These are phyloP conservation scores for Macrobrachium rosenbergii DNA, from an alignment of 1,140 invertebrate species.

Conservation along the genomic window DNA sequence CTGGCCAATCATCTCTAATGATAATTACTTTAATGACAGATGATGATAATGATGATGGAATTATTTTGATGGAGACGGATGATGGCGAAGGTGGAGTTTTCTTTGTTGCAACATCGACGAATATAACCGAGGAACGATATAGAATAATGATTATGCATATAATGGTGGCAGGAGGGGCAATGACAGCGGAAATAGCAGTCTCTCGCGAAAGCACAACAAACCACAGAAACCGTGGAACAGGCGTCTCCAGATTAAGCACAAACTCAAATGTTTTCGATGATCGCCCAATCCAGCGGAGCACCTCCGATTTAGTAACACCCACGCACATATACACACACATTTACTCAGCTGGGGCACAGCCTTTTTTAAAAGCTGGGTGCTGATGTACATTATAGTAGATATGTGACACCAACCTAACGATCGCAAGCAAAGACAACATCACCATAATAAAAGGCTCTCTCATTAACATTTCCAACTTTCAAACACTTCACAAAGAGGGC, in stretches of 20 bases:
- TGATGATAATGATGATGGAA: slow-evolving; percentile 59
- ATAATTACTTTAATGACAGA: slow-evolving; percentile 53
- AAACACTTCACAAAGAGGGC: too few relatives aligned
- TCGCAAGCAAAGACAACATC: not conserved
- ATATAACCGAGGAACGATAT: not conserved
- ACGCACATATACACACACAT: too few relatives aligned
- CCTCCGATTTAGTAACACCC: too few relatives aligned
- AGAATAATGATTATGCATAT: slow-evolving; percentile 1
- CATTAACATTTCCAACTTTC: not conserved
- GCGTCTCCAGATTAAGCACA: too few relatives aligned
- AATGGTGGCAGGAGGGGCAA: slow-evolving; percentile 1
- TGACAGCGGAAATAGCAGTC: not conserved
- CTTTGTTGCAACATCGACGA: slow-evolving; percentile 3
- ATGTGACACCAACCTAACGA: too few relatives aligned
- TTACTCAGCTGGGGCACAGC: too few relatives aligned
- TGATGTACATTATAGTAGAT: too few relatives aligned
- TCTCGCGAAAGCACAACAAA: too few relatives aligned
- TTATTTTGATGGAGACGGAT: slow-evolving; percentile 48
- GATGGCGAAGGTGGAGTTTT: slow-evolving; percentile 36
- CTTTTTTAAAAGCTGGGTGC: too few relatives aligned
- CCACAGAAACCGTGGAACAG: too few relatives aligned
- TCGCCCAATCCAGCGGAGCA: too few relatives aligned
- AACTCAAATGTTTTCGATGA: too few relatives aligned
- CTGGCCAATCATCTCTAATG: slow-evolving; percentile 46
- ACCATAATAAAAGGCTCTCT: not conserved